phyloP scores from a whole-genome alignment of 2,797 vertebrate species.

The Phyllotis vaccarum region DNA sequence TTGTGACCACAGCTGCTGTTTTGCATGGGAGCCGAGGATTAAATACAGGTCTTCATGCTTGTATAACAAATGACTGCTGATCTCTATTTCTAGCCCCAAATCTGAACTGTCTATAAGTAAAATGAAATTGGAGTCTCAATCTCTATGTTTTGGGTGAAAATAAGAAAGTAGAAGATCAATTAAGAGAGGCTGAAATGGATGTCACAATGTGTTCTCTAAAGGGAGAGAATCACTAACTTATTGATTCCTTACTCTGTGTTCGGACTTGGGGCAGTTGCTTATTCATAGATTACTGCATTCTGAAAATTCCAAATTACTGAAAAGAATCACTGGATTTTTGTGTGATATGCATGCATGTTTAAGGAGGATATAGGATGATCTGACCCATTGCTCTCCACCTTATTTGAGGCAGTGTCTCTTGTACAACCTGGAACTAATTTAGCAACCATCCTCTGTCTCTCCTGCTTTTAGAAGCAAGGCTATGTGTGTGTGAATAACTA shows the following conservation, averaged over 20 bases:
- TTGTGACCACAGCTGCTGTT: too few relatives aligned
- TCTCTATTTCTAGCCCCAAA: not conserved
- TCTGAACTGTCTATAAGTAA: not conserved
- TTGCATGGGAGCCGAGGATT: not conserved
- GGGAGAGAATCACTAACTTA: slow-evolving; percentile 21
- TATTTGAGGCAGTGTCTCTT: not conserved
- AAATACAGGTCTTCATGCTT: not conserved
- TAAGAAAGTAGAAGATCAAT: not conserved
- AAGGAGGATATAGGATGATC: not conserved
- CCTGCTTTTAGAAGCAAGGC: not conserved
- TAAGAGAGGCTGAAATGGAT: not conserved
- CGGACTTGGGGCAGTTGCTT: not conserved
- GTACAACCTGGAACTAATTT: not conserved
- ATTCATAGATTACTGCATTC: not conserved
- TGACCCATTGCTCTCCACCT: not conserved
- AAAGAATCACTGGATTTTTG: not conserved
- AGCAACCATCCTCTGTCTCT: not conserved
- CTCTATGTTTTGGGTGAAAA: slow-evolving; percentile 15
- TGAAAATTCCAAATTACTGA: not conserved
- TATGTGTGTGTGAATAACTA: not conserved
- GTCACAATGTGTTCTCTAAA: not conserved
- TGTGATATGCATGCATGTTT: not conserved
- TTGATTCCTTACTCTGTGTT: not conserved
- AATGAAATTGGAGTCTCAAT: not conserved
- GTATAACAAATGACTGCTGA: not conserved